These are phyloP conservation scores for Eupithecia vulgata DNA, from an alignment of 2,888 invertebrate species.

Conservation along the genomic window DNA sequence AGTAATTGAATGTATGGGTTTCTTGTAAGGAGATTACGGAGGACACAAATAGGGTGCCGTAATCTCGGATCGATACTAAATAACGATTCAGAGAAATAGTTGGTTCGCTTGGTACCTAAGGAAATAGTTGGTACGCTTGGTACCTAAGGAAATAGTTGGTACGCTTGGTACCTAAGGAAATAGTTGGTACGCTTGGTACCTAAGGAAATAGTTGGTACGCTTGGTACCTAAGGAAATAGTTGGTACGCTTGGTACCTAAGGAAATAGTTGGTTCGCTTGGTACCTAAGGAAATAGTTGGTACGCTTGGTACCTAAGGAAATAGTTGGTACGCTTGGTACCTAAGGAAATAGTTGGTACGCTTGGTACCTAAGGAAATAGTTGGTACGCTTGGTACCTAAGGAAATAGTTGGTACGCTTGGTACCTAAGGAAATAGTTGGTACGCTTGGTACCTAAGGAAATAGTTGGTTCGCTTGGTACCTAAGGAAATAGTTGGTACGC, in stretches of 20 bases:
- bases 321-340: background rate
- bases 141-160: background rate
- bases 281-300: background rate
- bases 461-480: background rate
- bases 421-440: background rate
- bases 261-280: background rate
- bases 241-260: background rate
- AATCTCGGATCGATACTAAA: constrained; percentile 27
- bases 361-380: background rate
- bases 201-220: background rate
- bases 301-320: background rate
- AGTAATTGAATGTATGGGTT: constrained; percentile 59
- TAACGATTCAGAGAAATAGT: constrained; percentile 13
- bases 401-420: background rate
- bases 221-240: background rate
- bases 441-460: background rate
- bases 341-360: background rate
- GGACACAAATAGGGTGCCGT: constrained; percentile 31
- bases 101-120: too few species aligned
- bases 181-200: background rate
- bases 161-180: background rate
- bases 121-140: background rate
- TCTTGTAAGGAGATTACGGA: constrained; percentile 46
- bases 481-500: background rate
- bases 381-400: background rate